Base-by-base conservation (phyloP, 2,888 invertebrate species). In the Tipula lateralis region DNA sequence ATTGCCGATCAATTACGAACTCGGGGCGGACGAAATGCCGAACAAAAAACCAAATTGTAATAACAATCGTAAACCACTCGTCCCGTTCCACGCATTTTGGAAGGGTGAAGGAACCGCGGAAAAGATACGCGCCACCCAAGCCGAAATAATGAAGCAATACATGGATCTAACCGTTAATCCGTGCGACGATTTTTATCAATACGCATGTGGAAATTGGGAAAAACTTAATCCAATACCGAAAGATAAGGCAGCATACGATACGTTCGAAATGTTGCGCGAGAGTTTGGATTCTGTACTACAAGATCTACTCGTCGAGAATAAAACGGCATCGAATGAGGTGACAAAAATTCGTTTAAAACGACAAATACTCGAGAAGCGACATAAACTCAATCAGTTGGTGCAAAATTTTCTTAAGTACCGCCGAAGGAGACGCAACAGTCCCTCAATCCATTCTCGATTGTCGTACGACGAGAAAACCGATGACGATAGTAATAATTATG, bases 161-260 rank as follows among this genome's bases (percentile, higher is more conserved):
- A 96, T 96, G 95, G 95, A 96, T 87, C 89, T 89, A 0, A 91
- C 91, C 30, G 92, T 92, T 0, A 93, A 96, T 88, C 96, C 96
- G 0, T 96, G 96, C 88, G 91, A 93, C 4, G 96, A 96, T 88
- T 96, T 96, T 88, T 96, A 96, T 88, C 94, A 95, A 87, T 97
- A 94, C 87, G 95, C 96, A 0, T 97, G 95, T 88, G 97, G 97
- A 0, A 96, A 96, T 87, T 97, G 97, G 97, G 93, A 94, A 36
- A 92, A 93, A 84, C 91, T 94, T 80, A 96, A 97, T 90, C 95
- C 96, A 0, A 96, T 97, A 87, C 97, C 97, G 1, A 94, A 95
- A 84, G 97, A 97, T 87, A 95, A 96, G 90, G 94, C 96, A 5
- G 94, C 95, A 88, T 97, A 95, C 89, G 97, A 97, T 87, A 97